Base-by-base conservation (phyloP, 2,797 vertebrate species). In the Tauraco hartlaubi region DNA sequence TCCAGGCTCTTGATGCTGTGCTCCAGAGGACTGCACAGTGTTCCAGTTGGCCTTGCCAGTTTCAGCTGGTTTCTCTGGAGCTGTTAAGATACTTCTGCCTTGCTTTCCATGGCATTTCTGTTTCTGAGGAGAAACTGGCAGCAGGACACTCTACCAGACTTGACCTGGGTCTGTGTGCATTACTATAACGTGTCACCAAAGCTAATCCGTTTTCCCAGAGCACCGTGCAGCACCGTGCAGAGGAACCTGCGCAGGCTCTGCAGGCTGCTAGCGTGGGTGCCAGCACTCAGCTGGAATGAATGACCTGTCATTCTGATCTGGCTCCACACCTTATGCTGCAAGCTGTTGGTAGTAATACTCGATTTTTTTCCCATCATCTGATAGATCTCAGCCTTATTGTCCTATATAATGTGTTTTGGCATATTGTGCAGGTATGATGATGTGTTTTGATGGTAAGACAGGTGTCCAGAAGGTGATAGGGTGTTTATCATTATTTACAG, bases 201-300 rank as follows among this genome's bases (percentile, higher is more conserved):
- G 59, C 16, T 37, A n/a, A 41, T 48, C 44, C 17, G 9, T 44
- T 51, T 58, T 83, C 48, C 14, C 25, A 56, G 43, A 55, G 64
- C 35, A 44, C n/a, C 0, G 5, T 15, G 19, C 52, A 64, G 26
- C 21, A 18, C 19, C 1, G 1, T 17, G 12, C 15, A 28, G 19
- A 68, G 37, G 25, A 91, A 39, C 13, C 16, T 48, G 49, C 6
- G 28, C 33, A 29, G 79, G 63, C 29, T 87, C 29, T 59, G 31
- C 28, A 2, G 8, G 15, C 25, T 91, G 58, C 25, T 33, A 15
- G 31, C 0, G 4, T 23, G 21, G 21, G 12, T 46, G 31, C 49
- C 55, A 63, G 49, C 31, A 10, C 16, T 11, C 23, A 10, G 67
- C 51, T 73, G 48, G 23, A 59, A 25, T 0, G 3, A 77, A 14